Conservation (phyloP, 2,113 vertebrate genomes). For the Pampusana beccarii region DNA sequence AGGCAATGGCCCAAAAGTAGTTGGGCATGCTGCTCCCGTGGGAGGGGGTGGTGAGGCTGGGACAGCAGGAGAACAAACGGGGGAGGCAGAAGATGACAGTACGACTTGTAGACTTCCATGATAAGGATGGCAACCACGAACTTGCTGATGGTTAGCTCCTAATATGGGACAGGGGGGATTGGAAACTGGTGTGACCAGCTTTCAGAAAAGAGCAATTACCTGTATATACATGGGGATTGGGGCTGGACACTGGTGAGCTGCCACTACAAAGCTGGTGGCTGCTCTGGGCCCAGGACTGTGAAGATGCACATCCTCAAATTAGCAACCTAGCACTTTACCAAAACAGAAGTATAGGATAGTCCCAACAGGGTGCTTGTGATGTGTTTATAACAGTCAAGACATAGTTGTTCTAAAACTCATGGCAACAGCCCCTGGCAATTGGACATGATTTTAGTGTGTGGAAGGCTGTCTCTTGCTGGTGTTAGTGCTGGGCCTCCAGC, state of each 20-base stretch:
- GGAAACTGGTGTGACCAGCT: not conserved
- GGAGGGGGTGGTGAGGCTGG: not conserved
- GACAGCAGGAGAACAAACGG: rapidly evolving
- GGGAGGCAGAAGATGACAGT: not conserved
- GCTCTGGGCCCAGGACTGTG: not conserved
- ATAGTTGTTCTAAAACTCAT: not conserved
- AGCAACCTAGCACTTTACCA: not conserved
- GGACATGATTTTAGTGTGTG: not conserved
- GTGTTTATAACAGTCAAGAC: not conserved
- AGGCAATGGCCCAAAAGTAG: not conserved
- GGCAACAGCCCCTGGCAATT: not conserved
- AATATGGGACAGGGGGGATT: rapidly evolving
- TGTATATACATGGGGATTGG: rapidly evolving
- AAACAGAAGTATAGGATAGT: not conserved
- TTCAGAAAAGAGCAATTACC: not conserved
- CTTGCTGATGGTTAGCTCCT: not conserved
- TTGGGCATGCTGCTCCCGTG: rapidly evolving
- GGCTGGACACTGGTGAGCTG: not conserved
- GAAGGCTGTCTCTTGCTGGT: not conserved
- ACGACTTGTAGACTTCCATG: not conserved
- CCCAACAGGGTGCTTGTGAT: not conserved
- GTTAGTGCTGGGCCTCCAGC: not conserved
- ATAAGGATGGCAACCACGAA: not conserved
- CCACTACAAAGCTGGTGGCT: not conserved
- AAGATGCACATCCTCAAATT: not conserved